Evolutionary conservation across 2,888 invertebrate species (phyloP).

Genomic region (Cheilosia soror): DNA sequence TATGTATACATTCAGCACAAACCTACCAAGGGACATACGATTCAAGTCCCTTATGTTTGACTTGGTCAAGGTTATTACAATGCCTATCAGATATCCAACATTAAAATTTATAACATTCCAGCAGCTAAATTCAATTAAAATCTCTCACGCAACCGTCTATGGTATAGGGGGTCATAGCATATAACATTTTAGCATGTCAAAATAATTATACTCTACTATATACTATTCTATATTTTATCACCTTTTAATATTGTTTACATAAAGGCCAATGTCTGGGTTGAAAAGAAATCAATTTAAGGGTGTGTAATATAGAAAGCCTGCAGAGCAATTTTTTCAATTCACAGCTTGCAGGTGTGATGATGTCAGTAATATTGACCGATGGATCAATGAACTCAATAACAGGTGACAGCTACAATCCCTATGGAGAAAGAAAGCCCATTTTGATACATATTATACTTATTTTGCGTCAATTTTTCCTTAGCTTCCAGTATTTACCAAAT

Average conservation of each 20-base stretch:
- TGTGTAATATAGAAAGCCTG: background rate
- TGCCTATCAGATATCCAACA: no score
- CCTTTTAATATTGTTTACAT: constrained; percentile 10
- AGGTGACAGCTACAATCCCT: background rate
- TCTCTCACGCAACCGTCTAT: constrained; percentile 30
- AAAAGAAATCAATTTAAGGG: constrained; percentile 3
- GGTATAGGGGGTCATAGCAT: background rate
- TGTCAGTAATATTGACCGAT: constrained; percentile 7
- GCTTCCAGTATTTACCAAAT: constrained; percentile 20
- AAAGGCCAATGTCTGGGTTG: constrained; percentile 37
- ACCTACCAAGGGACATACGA: background rate
- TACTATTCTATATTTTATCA: background rate
- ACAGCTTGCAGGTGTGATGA: background rate
- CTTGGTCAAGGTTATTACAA: background rate
- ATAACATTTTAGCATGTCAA: constrained; percentile 8
- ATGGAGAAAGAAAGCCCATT: background rate
- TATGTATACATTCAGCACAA: background rate
- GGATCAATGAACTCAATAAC: constrained; percentile 39
- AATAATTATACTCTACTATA: background rate
- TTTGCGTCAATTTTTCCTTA: constrained; percentile 3
- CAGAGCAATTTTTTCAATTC: background rate
- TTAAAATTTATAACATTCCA: background rate
- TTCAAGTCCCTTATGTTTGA: background rate
- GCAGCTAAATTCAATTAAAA: constrained; percentile 22
- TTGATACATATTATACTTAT: background rate